A percentile compares a stretch with the other conserved stretches of the same genome.
phyloP scores from a whole-genome alignment of 1,140 invertebrate genomes.

The Diploscapter pachys region DNA sequence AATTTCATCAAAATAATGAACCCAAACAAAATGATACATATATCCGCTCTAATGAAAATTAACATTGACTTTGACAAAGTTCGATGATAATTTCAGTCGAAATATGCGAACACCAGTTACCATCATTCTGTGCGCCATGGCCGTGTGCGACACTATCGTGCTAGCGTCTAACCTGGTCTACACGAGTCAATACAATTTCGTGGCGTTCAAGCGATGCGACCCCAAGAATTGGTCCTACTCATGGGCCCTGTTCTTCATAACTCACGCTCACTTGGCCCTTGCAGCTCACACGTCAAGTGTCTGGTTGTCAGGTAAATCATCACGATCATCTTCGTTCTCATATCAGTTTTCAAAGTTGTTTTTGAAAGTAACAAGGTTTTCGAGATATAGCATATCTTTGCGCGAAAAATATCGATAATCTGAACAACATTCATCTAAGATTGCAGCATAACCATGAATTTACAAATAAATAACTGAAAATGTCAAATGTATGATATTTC shows the following conservation, averaged over 20 bases:
- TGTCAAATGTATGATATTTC: constrained; percentile 11
- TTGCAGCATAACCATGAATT: too few relatives aligned
- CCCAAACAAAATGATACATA: too few relatives aligned
- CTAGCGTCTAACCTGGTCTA: constrained; percentile 56
- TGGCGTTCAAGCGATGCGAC: constrained; percentile 53
- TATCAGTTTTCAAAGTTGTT: background rate
- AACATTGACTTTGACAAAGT: background rate
- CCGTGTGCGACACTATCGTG: constrained; percentile 56
- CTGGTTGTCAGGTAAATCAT: constrained; percentile 48
- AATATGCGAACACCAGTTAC: constrained; percentile 58
- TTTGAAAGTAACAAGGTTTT: background rate
- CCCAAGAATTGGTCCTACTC: constrained; percentile 49
- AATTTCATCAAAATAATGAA: too few relatives aligned
- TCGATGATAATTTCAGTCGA: constrained; percentile 41
- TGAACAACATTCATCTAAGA: too few relatives aligned
- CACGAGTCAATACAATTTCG: constrained; percentile 57
- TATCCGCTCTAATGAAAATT: too few relatives aligned
- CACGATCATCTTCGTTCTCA: background rate
- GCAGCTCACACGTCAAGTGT: constrained; percentile 54
- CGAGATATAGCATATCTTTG: too few relatives aligned
- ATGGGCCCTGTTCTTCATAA: constrained; percentile 55
- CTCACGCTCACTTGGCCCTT: constrained; percentile 55
- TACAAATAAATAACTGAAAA: too few relatives aligned
- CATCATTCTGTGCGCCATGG: constrained; percentile 57
- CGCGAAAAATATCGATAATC: too few relatives aligned